Base-by-base conservation (phyloP, 2,113 vertebrate species). In the Mesocricetus auratus region DNA sequence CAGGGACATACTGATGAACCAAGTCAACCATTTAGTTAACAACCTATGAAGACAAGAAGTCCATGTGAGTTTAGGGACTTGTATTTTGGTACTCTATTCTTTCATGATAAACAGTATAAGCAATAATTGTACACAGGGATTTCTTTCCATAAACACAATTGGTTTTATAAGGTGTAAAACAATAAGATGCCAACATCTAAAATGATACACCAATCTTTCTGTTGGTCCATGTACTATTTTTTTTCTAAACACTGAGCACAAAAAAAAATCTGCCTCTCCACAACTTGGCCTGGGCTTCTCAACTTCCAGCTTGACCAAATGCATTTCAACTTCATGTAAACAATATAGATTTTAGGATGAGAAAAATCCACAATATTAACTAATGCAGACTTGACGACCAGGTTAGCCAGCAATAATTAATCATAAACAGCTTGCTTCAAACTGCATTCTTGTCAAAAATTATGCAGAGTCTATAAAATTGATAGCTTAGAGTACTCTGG, bases 341-440 rank as follows among this genome's bases (percentile, higher is more conserved):
- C 74, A 96, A 90, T 81, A 92, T 10, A 29, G 74, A 81, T 78
- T 94, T 82, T 53, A 96, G 93, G 93, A 91, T 64, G 26, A 82
- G 21, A 89, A 50, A 58, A 36, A 89, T n/a, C 66, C 69, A 33
- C 42, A 79, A 31, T 90, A 90, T 92, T 91, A 74, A 92, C 95
- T 95, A 89, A 89, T 86, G 86, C 95, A 97, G 89, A 96, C 79
- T 86, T 86, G 93, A 96, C 90, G 97, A 96, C 87, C 36, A 93
- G 78, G 82, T 94, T 98, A 98, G 98, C 1, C 33, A 97, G 96
- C 83, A 95, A 96, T 95, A 97, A 97, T 97, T 98, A 98, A 97
- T 97, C 95, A 94, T 92, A 98, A 94, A 95, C 91, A 94, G 89
- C 91, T 96, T 95, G 93, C 91, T 95, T 97, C 96, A 94, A 95